Percentiles rank a stretch among this genome's conserved stretches.
phyloP scores from a whole-genome alignment of 2,113 vertebrate genomes.

The Psittacula cyanocephala region DNA sequence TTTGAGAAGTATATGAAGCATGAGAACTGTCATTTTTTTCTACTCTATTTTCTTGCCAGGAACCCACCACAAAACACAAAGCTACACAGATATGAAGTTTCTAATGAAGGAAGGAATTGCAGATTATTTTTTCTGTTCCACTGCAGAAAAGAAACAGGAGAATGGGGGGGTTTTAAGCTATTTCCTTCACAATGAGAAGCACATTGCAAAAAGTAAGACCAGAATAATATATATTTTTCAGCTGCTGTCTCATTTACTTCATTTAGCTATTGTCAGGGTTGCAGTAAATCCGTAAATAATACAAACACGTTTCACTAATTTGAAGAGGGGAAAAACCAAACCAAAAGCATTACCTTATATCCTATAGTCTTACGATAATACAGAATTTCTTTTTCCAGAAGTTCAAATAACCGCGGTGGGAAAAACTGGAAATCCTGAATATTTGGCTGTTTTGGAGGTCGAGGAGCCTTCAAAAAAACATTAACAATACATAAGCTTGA shows the following conservation, averaged over 20 bases:
- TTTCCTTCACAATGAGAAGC: neutral
- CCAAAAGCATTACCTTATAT: slow-evolving; percentile 80
- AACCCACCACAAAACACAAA: neutral
- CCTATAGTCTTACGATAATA: slow-evolving; percentile 90
- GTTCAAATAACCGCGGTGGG: slow-evolving; percentile 86
- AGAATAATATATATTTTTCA: neutral
- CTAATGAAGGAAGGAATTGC: neutral
- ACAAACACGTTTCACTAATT: neutral
- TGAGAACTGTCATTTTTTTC: neutral
- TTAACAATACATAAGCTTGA: neutral
- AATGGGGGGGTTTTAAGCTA: neutral
- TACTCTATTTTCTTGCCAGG: neutral
- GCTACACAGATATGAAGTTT: neutral
- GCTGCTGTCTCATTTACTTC: neutral
- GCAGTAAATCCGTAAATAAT: neutral
- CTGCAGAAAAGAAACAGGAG: neutral
- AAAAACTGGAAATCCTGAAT: slow-evolving; percentile 91
- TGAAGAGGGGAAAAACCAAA: neutral
- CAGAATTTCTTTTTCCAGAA: slow-evolving; percentile 90
- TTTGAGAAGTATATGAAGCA: neutral
- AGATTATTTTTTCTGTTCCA: neutral
- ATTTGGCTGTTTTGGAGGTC: slow-evolving; percentile 89
- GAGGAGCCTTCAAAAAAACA: slow-evolving; percentile 78
- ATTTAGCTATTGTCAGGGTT: neutral
- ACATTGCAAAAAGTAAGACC: neutral